These are phyloP conservation scores for Tachina lurida DNA, from an alignment of 2,888 invertebrate genomes.

Conservation along the genomic window DNA sequence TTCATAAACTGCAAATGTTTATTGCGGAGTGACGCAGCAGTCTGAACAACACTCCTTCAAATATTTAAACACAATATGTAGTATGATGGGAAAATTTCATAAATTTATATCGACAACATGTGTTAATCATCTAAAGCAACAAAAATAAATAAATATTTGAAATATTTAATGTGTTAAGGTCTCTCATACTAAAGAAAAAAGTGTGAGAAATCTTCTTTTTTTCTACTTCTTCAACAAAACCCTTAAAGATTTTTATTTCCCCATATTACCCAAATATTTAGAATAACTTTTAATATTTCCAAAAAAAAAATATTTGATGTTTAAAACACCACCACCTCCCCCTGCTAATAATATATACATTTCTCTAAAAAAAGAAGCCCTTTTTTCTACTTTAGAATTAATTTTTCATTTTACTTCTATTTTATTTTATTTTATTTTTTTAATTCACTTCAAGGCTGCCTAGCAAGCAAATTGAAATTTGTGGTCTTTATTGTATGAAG, in stretches of 20 bases:
- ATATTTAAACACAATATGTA: constrained; percentile 13
- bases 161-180: constrained; percentile 25
- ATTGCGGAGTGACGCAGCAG: constrained; percentile 21
- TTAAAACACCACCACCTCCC: neutral
- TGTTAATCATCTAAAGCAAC: constrained; percentile 63
- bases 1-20: neutral
- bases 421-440: neutral
- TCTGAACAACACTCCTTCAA: constrained; percentile 38
- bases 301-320: neutral
- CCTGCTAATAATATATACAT: neutral
- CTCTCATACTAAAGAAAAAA: neutral
- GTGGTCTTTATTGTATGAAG: constrained; percentile 7
- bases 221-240: neutral
- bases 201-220: constrained; percentile 31
- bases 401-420: neutral
- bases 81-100: neutral
- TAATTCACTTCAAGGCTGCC: neutral
- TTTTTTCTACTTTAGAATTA: neutral
- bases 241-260: constrained; percentile 13
- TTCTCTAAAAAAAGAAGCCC: neutral
- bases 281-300: neutral
- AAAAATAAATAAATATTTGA: constrained; percentile 33
- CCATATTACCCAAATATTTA: neutral
- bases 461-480: constrained; percentile 43
- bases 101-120: constrained; percentile 35